Evolutionary conservation across 2,797 vertebrate species (phyloP), one percentile per base, ranked within the genome.

Genomic region (Cryptoblepharus egeriae): DNA sequence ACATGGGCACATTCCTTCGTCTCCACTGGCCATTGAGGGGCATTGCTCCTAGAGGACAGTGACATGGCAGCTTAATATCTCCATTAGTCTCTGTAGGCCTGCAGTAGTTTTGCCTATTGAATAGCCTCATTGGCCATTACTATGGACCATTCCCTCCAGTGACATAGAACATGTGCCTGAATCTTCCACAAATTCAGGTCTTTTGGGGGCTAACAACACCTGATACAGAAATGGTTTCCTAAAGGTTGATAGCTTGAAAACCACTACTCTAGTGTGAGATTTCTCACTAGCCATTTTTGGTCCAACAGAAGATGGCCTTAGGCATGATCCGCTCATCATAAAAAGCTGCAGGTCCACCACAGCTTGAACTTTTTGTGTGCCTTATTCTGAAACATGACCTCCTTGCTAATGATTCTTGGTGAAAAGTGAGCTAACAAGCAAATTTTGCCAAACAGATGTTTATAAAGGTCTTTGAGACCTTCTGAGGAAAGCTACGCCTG

Each of bases 401-500:
- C 18, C 68, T 71, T 32, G 37, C 67, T 87, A 88, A 83, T 75
- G 89, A 83, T 83, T 26, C 65, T 79, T 79, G 4, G 52, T 32
- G 30, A 88, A 83, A 82, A 80, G 0, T 1, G 77, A 60, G 45
- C 20, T 67, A 88, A 91, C 61, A 82, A 57, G 18, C 37, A 18
- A 78, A 79, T 42, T 42, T 42, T 42, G 39, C 4, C 39, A 42
- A 42, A 42, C 39, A 42, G 84, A 91, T 86, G 80, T 90, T 92
- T 92, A 90, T 85, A 88, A 92, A 91, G 86, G 78, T 84, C 85
- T 92, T 89, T 90, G 86, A 91, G 81, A 84, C 55, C 84, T 61
- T 58, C 74, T 69, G 79, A 89, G 88, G 86, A 92, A 94, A 93
- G 87, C 80, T 85, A 87, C 74, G 84, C 74, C n/a, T 75, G 71